phyloP scores from a whole-genome alignment of 2,888 invertebrate genomes.

The Lithophane leautieri region DNA sequence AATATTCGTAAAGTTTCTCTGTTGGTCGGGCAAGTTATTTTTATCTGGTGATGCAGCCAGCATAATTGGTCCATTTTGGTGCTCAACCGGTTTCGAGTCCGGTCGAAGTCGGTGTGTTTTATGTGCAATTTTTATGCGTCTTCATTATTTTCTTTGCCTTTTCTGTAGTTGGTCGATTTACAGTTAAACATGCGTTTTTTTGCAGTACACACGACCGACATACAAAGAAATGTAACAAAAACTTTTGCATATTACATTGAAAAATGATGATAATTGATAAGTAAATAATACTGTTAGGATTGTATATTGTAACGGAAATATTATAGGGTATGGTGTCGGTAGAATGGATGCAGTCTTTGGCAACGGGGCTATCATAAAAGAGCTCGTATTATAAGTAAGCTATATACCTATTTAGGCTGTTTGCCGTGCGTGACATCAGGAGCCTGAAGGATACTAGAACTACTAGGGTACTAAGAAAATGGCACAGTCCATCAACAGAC shows the following conservation, averaged over 20 bases:
- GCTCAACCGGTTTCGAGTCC: not conserved
- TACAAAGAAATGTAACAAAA: conserved; percentile 10
- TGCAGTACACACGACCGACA: conserved; percentile 5
- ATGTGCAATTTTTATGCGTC: no score
- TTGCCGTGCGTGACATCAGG: not conserved
- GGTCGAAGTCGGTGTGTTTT: no score
- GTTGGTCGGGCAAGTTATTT: conserved; percentile 11
- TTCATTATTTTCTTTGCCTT: not conserved
- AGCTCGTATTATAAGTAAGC: not conserved
- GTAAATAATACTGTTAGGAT: conserved; percentile 5
- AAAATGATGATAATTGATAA: not conserved
- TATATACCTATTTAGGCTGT: not conserved
- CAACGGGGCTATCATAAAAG: not conserved
- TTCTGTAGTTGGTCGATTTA: not conserved
- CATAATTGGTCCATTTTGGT: conserved; percentile 11
- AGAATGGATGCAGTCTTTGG: not conserved
- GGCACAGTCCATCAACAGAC: not conserved
- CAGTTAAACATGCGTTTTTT: not conserved
- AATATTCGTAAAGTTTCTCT: conserved; percentile 39
- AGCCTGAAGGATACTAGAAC: not conserved
- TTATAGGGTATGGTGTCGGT: not conserved
- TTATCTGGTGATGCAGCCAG: not conserved
- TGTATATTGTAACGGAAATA: not conserved
- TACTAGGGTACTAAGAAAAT: not conserved
- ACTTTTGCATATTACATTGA: not conserved